Conservation (phyloP, 2,113 vertebrate genomes). For the Scophthalmus maximus region DNA sequence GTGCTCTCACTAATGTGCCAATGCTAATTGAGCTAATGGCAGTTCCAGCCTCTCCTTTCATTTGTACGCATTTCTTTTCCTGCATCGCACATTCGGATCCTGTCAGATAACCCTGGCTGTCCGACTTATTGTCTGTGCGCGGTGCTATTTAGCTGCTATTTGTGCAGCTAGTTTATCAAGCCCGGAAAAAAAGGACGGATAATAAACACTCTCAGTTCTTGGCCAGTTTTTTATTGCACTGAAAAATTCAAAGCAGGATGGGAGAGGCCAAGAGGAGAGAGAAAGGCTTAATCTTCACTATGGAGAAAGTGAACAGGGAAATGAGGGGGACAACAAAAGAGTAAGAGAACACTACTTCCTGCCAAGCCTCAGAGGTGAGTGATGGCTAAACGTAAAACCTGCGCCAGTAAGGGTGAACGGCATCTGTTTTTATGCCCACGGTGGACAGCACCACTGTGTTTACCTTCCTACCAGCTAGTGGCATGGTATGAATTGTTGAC, state of each 20-base stretch:
- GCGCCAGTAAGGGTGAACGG: constrained; percentile 2
- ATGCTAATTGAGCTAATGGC: constrained; percentile 89
- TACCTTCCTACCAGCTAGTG: constrained; percentile 14
- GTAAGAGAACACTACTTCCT: constrained; percentile 15
- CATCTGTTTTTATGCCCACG: constrained; percentile 26
- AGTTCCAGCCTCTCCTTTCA: constrained; percentile 23
- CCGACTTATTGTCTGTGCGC: constrained; percentile 92
- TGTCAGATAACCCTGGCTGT: constrained; percentile 91
- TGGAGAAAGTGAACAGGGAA: constrained; percentile 7
- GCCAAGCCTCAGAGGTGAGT: constrained; percentile 17
- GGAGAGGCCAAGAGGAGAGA: neutral
- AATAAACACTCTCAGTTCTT: constrained; percentile 81
- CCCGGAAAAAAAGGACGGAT: constrained; percentile 81
- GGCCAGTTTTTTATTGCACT: constrained; percentile 28
- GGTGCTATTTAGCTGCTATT: constrained; percentile 86
- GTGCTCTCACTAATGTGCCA: constrained; percentile 92
- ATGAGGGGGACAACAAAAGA: constrained; percentile 23
- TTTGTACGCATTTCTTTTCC: constrained; percentile 69
- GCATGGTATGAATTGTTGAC: constrained; percentile 58
- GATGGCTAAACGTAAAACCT: constrained; percentile 1
- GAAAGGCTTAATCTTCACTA: constrained; percentile 17
- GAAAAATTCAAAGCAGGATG: constrained; percentile 13
- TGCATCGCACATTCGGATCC: constrained; percentile 82
- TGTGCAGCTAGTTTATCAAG: constrained; percentile 92
- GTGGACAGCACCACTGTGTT: constrained; percentile 15